phyloP scores from a whole-genome alignment of 2,888 invertebrate species.

The Dynastes tityus region DNA sequence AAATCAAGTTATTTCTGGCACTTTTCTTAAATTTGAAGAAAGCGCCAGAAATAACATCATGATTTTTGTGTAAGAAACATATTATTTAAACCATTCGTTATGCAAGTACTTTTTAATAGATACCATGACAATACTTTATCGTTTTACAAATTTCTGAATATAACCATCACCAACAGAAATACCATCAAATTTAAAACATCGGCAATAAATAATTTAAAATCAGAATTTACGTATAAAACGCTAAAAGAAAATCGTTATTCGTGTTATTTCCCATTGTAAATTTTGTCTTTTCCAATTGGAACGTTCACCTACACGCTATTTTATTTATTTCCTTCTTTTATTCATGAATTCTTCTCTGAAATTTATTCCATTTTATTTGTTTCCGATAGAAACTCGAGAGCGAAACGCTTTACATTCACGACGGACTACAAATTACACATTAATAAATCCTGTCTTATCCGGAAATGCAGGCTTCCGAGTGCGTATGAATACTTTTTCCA shows the following conservation, averaged over 20 bases:
- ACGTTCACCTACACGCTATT: constrained; percentile 21
- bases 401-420: constrained; percentile 32
- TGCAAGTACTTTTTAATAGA: too few species aligned
- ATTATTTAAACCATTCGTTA: too few species aligned
- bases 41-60: too few species aligned
- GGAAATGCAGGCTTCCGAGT: constrained; percentile 1
- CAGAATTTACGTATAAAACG: neutral
- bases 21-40: too few species aligned
- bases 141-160: too few species aligned
- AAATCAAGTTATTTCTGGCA: too few species aligned
- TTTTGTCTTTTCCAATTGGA: constrained; percentile 28
- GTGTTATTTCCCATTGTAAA: constrained; percentile 24
- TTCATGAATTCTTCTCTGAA: constrained; percentile 27
- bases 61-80: too few species aligned
- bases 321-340: constrained; percentile 39
- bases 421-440: constrained; percentile 36
- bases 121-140: too few species aligned
- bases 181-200: neutral
- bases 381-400: constrained; percentile 22
- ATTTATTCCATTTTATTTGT: constrained; percentile 42
- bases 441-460: constrained; percentile 27
- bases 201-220: constrained; percentile 10
- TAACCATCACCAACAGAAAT: too few species aligned
- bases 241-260: constrained; percentile 10
- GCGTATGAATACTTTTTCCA: constrained; percentile 2